Conservation (phyloP, 1,140 invertebrate genomes). For the Drosophila leontia region DNA sequence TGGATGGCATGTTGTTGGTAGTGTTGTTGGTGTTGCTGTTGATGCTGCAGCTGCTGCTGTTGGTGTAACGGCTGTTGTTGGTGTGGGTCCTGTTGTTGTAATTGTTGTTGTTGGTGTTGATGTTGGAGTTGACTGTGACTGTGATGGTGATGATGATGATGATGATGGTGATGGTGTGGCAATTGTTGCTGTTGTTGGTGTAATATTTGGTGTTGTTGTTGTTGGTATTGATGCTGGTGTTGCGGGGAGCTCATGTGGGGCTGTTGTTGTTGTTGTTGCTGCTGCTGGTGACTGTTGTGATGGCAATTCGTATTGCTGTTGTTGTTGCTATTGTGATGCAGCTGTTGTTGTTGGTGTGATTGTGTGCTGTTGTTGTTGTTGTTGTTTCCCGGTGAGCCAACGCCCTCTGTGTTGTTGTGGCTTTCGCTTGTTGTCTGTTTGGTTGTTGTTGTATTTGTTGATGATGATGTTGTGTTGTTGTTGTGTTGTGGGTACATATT, state of each 20-base stretch:
- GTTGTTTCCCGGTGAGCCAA: slow-evolving; percentile 58
- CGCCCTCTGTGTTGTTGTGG: slow-evolving; percentile 67
- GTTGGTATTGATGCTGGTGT: slow-evolving; percentile 77
- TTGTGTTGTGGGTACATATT: slow-evolving; percentile 88
- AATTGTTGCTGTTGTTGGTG: slow-evolving; percentile 72
- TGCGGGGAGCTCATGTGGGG: slow-evolving; percentile 67
- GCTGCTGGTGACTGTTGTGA: slow-evolving; percentile 71
- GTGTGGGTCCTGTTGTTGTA: slow-evolving; percentile 69
- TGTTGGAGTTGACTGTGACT: slow-evolving; percentile 71
- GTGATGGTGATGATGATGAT: slow-evolving; percentile 82
- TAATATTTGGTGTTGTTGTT: slow-evolving; percentile 85
- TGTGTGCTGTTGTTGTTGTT: slow-evolving; percentile 78
- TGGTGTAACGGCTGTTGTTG: slow-evolving; percentile 64
- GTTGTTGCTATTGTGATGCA: slow-evolving; percentile 65
- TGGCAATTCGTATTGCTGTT: slow-evolving; percentile 76
- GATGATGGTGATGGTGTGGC: slow-evolving; percentile 78
- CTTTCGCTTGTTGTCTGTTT: slow-evolving; percentile 67
- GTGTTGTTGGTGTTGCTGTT: slow-evolving; percentile 73
- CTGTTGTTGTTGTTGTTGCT: slow-evolving; percentile 69
- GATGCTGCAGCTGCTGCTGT: slow-evolving; percentile 74
- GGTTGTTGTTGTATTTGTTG: slow-evolving; percentile 74
- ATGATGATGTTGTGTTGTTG: slow-evolving; percentile 74
- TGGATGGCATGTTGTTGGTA: slow-evolving; percentile 82
- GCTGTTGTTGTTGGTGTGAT: slow-evolving; percentile 74
- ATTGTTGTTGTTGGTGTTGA: slow-evolving; percentile 42